phyloP scores from a whole-genome alignment of 2,113 vertebrate species.

The Pterocles orientalis region DNA sequence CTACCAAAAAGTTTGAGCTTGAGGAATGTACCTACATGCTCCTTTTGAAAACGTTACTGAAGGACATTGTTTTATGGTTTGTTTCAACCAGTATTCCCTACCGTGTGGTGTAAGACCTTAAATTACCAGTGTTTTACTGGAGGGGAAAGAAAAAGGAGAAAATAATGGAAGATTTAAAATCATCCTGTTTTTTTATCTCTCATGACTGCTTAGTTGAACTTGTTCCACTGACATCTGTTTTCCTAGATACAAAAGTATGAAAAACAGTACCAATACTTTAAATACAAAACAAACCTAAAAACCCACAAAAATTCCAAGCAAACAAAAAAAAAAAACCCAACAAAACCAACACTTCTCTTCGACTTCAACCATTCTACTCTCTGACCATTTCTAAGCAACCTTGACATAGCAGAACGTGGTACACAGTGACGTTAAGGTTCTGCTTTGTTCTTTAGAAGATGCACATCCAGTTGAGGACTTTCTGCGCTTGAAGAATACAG shows the following conservation, averaged over 20 bases:
- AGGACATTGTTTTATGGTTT: not conserved
- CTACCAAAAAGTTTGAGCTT: not conserved
- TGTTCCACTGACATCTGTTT: not conserved
- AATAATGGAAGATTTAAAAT: not conserved
- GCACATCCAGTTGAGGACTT: not conserved
- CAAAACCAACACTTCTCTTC: not conserved
- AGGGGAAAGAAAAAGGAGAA: not conserved
- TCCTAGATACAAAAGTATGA: not conserved
- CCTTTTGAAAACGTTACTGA: not conserved
- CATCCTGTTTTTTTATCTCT: not conserved
- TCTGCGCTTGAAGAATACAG: not conserved
- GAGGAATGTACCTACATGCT: not conserved
- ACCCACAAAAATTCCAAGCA: not conserved
- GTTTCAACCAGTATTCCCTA: not conserved
- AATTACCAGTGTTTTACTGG: not conserved
- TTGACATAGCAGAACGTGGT: not conserved
- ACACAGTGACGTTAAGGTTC: not conserved
- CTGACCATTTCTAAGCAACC: not conserved
- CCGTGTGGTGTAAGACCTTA: not conserved
- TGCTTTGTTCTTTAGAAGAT: not conserved
- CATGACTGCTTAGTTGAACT: not conserved
- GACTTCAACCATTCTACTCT: not conserved
- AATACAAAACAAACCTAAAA: not conserved
- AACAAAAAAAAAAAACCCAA: not conserved
- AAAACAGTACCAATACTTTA: not conserved